Evolutionary conservation across 2,888 invertebrate species (phyloP).

Genomic region (Meloe dianella): DNA sequence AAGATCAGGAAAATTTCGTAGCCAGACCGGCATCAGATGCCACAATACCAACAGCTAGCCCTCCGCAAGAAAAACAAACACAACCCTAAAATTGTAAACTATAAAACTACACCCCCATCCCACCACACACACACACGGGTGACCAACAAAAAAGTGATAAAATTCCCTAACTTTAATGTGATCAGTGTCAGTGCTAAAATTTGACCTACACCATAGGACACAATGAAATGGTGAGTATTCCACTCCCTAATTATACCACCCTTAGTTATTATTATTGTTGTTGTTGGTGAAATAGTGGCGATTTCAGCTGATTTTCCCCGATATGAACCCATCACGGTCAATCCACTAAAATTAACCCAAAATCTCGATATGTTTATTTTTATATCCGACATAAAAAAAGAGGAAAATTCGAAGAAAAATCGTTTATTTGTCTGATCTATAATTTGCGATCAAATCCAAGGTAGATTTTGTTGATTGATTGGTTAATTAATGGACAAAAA

Average conservation of each 20-base stretch:
- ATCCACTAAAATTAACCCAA: neutral
- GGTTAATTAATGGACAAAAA: no score
- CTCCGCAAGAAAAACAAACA: neutral
- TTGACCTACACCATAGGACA: neutral
- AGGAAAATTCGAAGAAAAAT: neutral
- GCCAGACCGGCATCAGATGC: slow-evolving; percentile 25
- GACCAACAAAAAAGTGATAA: no score
- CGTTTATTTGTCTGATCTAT: no score
- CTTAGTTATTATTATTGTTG: neutral
- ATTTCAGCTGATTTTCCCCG: neutral
- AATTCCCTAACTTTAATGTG: no score
- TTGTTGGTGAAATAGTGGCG: neutral
- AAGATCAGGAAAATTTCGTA: slow-evolving; percentile 21
- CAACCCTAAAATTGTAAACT: neutral
- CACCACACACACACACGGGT: no score
- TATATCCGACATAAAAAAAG: neutral
- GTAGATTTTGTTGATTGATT: no score
- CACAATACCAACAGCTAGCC: slow-evolving; percentile 13
- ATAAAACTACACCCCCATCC: no score
- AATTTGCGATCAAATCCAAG: no score
- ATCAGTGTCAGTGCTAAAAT: no score
- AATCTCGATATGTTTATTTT: neutral
- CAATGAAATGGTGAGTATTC: slow-evolving; percentile 13
- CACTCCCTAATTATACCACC: no score
- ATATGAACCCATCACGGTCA: neutral